Base-by-base conservation (phyloP, 2,888 invertebrate genomes). In the Agrochola lota region DNA sequence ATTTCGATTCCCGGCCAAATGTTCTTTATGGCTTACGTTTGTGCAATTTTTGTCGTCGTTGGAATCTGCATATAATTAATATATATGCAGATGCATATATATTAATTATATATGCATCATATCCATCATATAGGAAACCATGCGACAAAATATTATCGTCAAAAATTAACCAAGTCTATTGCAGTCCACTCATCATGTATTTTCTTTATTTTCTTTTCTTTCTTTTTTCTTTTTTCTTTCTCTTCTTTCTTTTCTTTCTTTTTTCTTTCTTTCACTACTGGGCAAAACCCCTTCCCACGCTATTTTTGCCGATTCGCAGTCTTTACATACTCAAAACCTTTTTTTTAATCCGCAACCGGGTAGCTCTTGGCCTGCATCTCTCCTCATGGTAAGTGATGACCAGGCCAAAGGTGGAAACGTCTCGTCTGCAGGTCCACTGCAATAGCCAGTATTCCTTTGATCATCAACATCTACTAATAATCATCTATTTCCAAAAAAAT, bases 1-100 rank as follows among this genome's bases (percentile, higher is more conserved):
- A 62, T 68, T 71, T 62, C 62, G 26, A 52, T 63, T 77, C 17
- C 23, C 4, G 55, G 60, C 77, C 77, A 80, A 80, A 81, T 62
- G 30, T 67, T 62, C 23, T 60, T 43, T 69, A 67, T 12, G 30
- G 20, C 7, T 66, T 43, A 30, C 20, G 3, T 5, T 23, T 52
- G 7, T 72, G 11, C 5, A 52, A 49, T 1, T 52, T 26, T 49
- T 69, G 0, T 68, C 40, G 35, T 57, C 7, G 1, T 64, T n/a
- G n/a, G 11, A 11, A 35, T 52, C 7, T 23, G 17, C 2, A 7
- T 55, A 35, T n/a, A n/a, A n/a, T n/a, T n/a, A n/a, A n/a, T n/a
- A n/a, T n/a, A n/a, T n/a, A n/a, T n/a, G n/a, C n/a, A n/a, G n/a
- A n/a, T n/a, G n/a, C n/a, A n/a, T n/a, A n/a, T n/a, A n/a, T n/a